These are phyloP conservation scores for Peromyscus leucopus DNA, from an alignment of 2,113 vertebrate genomes.

Conservation along the genomic window DNA sequence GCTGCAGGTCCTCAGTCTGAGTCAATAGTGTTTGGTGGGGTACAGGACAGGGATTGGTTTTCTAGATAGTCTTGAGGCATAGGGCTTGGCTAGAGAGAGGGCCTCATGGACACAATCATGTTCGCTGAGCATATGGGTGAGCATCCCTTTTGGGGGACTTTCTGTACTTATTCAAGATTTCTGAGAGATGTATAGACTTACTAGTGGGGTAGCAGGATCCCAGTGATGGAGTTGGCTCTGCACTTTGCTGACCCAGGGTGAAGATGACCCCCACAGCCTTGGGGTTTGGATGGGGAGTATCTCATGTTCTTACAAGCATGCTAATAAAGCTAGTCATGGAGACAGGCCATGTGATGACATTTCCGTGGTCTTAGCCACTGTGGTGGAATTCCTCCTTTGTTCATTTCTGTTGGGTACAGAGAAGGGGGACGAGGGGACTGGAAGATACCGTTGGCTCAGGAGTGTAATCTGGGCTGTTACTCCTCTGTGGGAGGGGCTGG, in stretches of 20 bases:
- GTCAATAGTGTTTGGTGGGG: background rate
- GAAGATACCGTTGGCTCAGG: background rate
- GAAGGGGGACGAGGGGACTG: background rate
- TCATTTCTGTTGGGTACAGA: background rate
- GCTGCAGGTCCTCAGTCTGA: background rate
- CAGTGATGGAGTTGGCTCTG: background rate
- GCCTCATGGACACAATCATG: background rate
- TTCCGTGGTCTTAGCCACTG: background rate
- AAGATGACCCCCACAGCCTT: background rate
- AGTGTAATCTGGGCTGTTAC: background rate
- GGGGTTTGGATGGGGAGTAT: background rate
- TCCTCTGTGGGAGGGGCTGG: background rate
- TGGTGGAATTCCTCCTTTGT: background rate
- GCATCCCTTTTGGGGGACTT: background rate
- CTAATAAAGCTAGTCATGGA: background rate
- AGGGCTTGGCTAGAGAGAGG: background rate
- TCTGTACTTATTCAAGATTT: no score
- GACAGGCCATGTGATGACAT: background rate
- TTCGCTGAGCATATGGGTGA: no score
- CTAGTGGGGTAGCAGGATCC: background rate
- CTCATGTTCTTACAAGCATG: no score
- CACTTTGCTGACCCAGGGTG: background rate
- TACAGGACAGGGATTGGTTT: no score
- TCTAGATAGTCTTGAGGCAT: background rate
- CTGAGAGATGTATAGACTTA: background rate